A percentile compares a stretch with the other conserved stretches of the same genome.
These are phyloP conservation scores for Rhingia campestris DNA, from an alignment of 2,888 invertebrate genomes.

Conservation along the genomic window DNA sequence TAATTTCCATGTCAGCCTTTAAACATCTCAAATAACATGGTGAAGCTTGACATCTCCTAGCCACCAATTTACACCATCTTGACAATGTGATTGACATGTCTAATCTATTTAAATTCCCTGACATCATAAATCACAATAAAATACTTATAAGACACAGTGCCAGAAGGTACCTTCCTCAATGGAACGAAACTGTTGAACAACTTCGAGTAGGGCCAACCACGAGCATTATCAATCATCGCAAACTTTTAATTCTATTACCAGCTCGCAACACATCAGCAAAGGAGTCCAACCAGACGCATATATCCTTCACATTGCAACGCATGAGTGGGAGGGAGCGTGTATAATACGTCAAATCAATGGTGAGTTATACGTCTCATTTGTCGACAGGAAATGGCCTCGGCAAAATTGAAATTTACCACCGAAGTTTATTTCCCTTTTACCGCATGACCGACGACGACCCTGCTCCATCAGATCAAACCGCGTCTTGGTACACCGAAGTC, in stretches of 20 bases:
- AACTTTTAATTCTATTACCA: constrained; percentile 40
- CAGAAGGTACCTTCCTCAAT: constrained; percentile 10
- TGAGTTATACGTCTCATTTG: constrained; percentile 39
- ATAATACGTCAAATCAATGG: constrained; percentile 31
- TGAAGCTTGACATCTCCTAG: too few species aligned
- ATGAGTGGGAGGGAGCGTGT: neutral
- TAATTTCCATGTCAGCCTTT: too few species aligned
- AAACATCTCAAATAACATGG: too few species aligned
- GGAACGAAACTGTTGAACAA: constrained; percentile 1
- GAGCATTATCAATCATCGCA: constrained; percentile 32
- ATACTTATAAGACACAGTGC: neutral
- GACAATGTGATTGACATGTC: constrained; percentile 33
- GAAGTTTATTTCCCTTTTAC: constrained; percentile 18
- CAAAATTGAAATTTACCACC: constrained; percentile 27
- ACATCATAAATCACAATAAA: constrained; percentile 50
- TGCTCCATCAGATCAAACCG: neutral
- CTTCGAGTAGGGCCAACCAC: neutral
- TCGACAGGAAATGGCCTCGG: constrained; percentile 12
- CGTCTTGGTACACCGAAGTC: neutral
- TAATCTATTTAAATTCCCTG: constrained; percentile 36
- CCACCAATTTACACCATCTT: neutral
- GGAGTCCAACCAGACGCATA: neutral
- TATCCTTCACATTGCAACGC: neutral
- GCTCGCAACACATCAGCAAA: neutral
- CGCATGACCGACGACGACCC: neutral